phyloP scores from a whole-genome alignment of 2,113 vertebrate genomes.

The Felis chaus region DNA sequence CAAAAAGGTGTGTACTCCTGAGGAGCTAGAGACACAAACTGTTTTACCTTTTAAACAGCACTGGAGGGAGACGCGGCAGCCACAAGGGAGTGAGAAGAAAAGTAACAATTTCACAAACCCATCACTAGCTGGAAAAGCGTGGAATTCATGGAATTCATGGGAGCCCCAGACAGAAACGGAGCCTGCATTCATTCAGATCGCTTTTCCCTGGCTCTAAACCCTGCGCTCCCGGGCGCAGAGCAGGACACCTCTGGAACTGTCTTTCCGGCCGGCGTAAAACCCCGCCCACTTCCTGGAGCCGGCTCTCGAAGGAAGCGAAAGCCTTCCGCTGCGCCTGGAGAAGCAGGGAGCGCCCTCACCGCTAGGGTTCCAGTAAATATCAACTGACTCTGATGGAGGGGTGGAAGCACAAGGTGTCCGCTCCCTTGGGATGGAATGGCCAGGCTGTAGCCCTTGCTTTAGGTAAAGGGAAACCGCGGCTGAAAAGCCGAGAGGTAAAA shows the following conservation, averaged over 20 bases:
- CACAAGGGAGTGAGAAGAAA: background rate
- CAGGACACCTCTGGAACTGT: fast-evolving
- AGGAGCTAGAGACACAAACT: background rate
- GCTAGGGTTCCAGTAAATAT: background rate
- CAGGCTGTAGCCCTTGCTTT: background rate
- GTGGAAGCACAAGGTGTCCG: background rate
- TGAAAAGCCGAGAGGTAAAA: background rate
- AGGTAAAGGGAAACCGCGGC: background rate
- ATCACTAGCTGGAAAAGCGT: background rate
- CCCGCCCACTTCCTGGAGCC: background rate
- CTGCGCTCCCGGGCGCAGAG: background rate
- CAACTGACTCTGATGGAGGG: background rate
- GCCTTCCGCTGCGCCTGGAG: background rate
- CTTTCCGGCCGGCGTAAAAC: no score
- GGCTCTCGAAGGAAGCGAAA: background rate
- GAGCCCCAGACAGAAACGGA: background rate
- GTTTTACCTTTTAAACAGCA: background rate
- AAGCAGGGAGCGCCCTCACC: background rate
- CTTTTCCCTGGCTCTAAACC: background rate
- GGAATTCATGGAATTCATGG: background rate
- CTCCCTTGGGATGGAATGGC: background rate
- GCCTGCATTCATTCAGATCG: background rate
- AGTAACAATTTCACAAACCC: background rate
- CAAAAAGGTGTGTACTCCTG: background rate
- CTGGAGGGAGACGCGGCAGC: background rate